Evolutionary conservation across 2,113 vertebrate species (phyloP).

Genomic region (Drymodes brunneopygia): DNA sequence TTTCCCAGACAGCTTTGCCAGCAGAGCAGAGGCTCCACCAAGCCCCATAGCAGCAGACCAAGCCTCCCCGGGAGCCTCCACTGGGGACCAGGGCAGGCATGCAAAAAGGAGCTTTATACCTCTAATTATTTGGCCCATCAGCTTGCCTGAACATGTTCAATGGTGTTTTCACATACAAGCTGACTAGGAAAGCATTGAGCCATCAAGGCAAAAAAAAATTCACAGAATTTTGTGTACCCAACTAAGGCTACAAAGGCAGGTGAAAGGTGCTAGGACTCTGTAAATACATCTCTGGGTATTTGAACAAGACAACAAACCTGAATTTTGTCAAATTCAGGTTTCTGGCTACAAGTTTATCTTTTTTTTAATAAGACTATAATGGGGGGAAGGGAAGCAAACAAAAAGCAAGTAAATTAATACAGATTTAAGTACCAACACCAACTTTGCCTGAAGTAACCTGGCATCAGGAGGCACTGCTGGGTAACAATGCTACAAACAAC

Average conservation of each 20-base stretch:
- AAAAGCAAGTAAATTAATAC: background rate
- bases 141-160: background rate
- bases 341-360: background rate
- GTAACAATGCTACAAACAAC: background rate
- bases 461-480: background rate
- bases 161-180: background rate
- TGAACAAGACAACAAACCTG: background rate
- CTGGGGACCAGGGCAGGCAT: background rate
- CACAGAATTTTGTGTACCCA: background rate
- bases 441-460: background rate
- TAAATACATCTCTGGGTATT: background rate
- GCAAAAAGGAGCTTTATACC: background rate
- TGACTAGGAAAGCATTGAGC: background rate
- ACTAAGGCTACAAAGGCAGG: background rate
- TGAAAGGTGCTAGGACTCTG: background rate
- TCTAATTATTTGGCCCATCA: background rate
- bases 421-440: background rate
- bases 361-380: background rate
- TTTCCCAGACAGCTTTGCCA: background rate
- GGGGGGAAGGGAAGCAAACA: background rate
- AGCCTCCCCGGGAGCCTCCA: rapidly evolving
- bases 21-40: background rate
- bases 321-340: background rate
- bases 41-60: background rate
- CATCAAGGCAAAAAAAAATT: background rate